These are phyloP conservation scores for Xestobium rufovillosum DNA, from an alignment of 2,888 invertebrate species.

Conservation along the genomic window DNA sequence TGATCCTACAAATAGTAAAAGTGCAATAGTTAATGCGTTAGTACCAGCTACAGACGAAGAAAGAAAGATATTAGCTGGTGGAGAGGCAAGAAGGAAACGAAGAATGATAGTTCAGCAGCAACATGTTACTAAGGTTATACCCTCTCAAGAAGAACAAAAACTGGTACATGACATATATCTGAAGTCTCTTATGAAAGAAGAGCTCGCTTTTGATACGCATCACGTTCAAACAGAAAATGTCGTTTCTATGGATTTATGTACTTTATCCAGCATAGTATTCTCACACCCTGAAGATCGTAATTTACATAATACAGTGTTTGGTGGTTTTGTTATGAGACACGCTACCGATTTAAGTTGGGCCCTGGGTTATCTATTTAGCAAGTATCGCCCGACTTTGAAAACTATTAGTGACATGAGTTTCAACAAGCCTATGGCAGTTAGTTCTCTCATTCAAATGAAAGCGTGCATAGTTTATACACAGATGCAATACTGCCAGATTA, in stretches of 20 bases:
- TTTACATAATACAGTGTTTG: constrained; percentile 68
- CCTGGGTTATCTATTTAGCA: constrained; percentile 52
- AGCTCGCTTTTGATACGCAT: constrained; percentile 47
- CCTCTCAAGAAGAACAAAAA: constrained; percentile 56
- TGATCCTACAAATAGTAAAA: constrained; percentile 51
- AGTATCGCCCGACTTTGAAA: constrained; percentile 49
- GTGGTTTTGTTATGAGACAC: constrained; percentile 72
- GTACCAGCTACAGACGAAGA: constrained; percentile 54
- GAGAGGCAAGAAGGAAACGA: constrained; percentile 48
- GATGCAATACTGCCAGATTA: constrained; percentile 52
- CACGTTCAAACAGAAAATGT: constrained; percentile 47
- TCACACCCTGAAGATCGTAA: constrained; percentile 63
- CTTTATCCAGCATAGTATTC: constrained; percentile 47
- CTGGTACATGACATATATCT: constrained; percentile 62
- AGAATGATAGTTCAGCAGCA: constrained; percentile 45
- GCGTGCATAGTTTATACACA: constrained; percentile 55
- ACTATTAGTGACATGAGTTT: constrained; percentile 68
- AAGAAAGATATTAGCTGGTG: constrained; percentile 49
- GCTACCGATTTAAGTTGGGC: constrained; percentile 67
- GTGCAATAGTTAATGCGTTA: constrained; percentile 53
- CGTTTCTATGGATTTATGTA: constrained; percentile 59
- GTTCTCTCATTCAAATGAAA: constrained; percentile 60
- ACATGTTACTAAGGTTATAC: constrained; percentile 57
- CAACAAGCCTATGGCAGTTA: constrained; percentile 62
- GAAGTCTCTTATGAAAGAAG: constrained; percentile 43